Base-by-base conservation (phyloP, 2,113 vertebrate species). In the Bubo blakistoni region DNA sequence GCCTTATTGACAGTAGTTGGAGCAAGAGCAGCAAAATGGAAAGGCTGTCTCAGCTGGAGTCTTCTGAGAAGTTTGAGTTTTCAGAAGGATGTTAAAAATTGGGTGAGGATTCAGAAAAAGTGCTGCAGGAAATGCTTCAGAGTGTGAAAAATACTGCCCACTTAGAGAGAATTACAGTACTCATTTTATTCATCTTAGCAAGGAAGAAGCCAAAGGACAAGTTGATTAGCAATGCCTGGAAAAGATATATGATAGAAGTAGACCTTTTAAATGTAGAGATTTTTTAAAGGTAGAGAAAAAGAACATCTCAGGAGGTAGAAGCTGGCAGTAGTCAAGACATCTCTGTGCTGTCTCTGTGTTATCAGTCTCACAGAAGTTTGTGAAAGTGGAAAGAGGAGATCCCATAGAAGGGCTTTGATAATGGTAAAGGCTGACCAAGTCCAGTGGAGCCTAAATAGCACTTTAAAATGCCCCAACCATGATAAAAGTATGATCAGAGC, bases 21-120 rank as follows among this genome's bases (percentile, higher is more conserved):
- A 89, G 61, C 26, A 94, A 79, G 66, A 92, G 66, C 54, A 85
- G 57, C 51, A 87, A 93, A 95, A 88, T 26, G 44, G 77, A 94
- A 91, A 74, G 74, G 54, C 49, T 86, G 25, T 69, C 83, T 89
- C 94, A 94, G 91, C 66, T 86, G 77, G 73, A 92, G 54, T 91
- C 86, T 83, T 85, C 86, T 92, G 84, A 91, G 55, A 91, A 77
- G 84, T 58, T 25, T 55, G 51, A 27, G 14, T 79, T 95, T 90
- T 92, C 71, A 90, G 81, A 90, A 88, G 21, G 32, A 73, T 80
- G 38, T 80, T 62, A 89, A 91, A 92, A 91, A 91, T 70, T 77
- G 81, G 62, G 66, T 80, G 58, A 77, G n/a, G 47, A 82, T 94
- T 96, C 66, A 91, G 85, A 91, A 85, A 61, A 49, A 67, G 29